Conservation (phyloP, 1,140 invertebrate genomes). For the Dendroctonus ponderosae region DNA sequence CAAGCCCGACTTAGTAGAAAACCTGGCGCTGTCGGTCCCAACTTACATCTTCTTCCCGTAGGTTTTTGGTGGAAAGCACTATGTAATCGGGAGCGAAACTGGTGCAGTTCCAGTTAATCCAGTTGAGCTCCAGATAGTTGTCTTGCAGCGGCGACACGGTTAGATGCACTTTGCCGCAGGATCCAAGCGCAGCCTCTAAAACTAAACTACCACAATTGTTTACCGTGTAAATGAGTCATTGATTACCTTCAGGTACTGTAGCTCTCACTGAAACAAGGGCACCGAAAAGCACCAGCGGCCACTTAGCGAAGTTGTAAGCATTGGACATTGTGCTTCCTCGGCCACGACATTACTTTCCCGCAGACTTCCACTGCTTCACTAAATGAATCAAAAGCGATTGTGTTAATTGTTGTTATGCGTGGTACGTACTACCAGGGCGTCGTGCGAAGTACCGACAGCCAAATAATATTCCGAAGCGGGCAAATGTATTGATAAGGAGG, state of each 20-base stretch:
- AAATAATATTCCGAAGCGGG: too few relatives aligned
- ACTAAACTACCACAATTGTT: constrained; percentile 2
- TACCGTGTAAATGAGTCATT: background rate
- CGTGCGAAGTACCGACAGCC: too few relatives aligned
- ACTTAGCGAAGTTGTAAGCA: background rate
- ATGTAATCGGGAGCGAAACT: constrained; percentile 40
- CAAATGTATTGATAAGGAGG: too few relatives aligned
- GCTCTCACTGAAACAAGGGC: background rate
- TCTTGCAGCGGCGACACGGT: constrained; percentile 42
- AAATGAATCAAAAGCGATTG: too few relatives aligned
- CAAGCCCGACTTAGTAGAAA: too few relatives aligned
- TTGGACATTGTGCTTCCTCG: constrained; percentile 7
- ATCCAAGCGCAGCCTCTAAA: constrained; percentile 16
- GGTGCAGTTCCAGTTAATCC: constrained; percentile 40
- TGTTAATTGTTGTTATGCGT: too few relatives aligned
- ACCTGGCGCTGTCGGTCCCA: too few relatives aligned
- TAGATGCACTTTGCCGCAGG: constrained; percentile 45
- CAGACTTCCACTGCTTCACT: too few relatives aligned
- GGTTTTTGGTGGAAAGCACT: constrained; percentile 40
- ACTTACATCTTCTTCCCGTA: constrained; percentile 1
- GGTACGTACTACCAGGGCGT: too few relatives aligned
- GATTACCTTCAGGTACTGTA: constrained; percentile 12
- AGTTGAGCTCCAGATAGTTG: too few relatives aligned
- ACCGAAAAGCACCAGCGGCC: background rate
- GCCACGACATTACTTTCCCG: constrained; percentile 15